Conservation (phyloP, 2,113 vertebrate species). For the Gracilinanus agilis region DNA sequence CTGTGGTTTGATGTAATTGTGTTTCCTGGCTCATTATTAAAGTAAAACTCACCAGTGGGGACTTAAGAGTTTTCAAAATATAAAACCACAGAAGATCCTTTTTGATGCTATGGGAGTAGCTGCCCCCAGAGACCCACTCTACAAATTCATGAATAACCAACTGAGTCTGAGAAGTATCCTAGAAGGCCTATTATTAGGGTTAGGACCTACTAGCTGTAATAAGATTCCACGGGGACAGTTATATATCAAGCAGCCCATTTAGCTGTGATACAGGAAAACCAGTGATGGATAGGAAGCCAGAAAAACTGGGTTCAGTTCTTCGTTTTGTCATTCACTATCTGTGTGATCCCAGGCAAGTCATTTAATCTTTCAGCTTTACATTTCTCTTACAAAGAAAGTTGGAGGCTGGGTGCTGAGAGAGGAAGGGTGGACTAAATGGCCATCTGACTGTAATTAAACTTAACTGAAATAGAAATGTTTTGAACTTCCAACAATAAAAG, state of each 20-base stretch:
- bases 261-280: not conserved
- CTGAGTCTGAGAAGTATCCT: not conserved
- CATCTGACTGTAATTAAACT: not conserved
- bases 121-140: not conserved
- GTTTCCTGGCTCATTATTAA: not conserved
- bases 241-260: not conserved
- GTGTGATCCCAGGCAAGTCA: not conserved
- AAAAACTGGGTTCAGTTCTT: not conserved
- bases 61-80: not conserved
- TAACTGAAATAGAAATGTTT: not conserved
- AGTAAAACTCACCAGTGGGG: not conserved
- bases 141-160: not conserved
- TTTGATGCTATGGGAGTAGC: not conserved
- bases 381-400: not conserved
- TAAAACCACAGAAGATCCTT: not conserved
- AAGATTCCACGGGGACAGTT: not conserved
- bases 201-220: not conserved
- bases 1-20: not conserved
- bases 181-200: not conserved
- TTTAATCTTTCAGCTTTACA: not conserved
- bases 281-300: not conserved
- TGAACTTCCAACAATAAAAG: not conserved
- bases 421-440: not conserved
- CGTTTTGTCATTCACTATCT: not conserved
- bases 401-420: not conserved